Conservation (phyloP, 1,140 invertebrate species). For the Drosophila orosa region DNA sequence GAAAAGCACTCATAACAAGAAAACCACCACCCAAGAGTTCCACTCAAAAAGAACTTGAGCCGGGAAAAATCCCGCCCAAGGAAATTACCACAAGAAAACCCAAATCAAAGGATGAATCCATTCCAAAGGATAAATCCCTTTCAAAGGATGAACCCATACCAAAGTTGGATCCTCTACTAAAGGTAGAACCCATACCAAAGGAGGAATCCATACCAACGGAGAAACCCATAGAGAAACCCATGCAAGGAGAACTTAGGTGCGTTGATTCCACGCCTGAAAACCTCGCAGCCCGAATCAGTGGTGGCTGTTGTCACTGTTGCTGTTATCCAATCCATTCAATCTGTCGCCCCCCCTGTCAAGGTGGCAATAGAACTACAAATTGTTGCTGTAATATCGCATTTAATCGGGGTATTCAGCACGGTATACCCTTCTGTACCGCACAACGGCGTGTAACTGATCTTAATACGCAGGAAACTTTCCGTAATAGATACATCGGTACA, state of each 20-base stretch:
- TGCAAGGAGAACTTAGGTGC: neutral
- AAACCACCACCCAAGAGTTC: neutral
- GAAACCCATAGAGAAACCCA: too few relatives aligned
- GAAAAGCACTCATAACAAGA: neutral
- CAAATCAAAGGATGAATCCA: too few relatives aligned
- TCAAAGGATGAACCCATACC: too few relatives aligned
- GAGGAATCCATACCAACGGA: too few relatives aligned
- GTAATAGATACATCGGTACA: neutral
- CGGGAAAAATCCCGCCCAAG: neutral
- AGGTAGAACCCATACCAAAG: neutral
- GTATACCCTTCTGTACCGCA: neutral
- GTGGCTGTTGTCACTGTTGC: conserved; percentile 13
- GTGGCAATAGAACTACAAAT: neutral
- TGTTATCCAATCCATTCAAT: neutral
- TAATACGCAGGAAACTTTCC: conserved; percentile 28
- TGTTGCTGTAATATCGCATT: neutral
- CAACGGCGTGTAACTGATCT: conserved; percentile 31
- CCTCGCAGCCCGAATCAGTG: neutral
- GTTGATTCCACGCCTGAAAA: neutral
- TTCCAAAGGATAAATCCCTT: too few relatives aligned
- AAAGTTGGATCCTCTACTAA: too few relatives aligned
- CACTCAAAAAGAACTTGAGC: neutral
- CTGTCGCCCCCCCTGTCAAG: neutral
- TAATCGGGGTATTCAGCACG: neutral
- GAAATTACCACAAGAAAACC: neutral